phyloP scores from a whole-genome alignment of 2,113 vertebrate species.

The Indicator indicator region DNA sequence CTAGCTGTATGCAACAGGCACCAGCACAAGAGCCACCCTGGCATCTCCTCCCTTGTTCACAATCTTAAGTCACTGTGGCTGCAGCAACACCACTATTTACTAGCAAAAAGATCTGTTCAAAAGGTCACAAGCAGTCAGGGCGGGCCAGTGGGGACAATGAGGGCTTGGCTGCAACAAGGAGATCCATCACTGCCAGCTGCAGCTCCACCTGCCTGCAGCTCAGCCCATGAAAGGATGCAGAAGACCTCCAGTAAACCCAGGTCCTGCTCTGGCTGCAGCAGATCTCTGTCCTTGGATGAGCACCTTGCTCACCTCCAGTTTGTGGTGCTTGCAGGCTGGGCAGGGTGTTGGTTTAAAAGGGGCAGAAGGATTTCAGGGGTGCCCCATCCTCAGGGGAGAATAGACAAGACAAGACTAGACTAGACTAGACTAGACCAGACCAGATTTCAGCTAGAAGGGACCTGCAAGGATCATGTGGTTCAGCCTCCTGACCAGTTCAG shows the following conservation, averaged over 20 bases:
- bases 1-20: accelerated
- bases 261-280: background rate
- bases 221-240: accelerated
- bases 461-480: accelerated
- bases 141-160: background rate
- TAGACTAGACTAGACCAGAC: background rate
- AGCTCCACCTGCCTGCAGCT: background rate
- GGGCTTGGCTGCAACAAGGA: accelerated
- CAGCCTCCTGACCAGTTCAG: background rate
- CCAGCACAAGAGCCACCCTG: background rate
- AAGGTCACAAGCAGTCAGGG: accelerated
- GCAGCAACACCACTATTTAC: background rate
- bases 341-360: background rate
- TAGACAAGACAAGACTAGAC: background rate
- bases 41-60: background rate
- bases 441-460: background rate
- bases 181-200: no score
- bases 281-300: no score
- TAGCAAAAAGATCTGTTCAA: accelerated
- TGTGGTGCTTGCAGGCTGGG: background rate
- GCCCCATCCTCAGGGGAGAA: accelerated
- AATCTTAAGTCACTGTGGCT: background rate
- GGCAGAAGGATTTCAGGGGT: background rate
- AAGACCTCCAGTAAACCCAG: no score
- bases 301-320: accelerated